Evolutionary conservation across 2,113 vertebrate species (phyloP), one percentile per base, ranked within the genome.

Genomic region (Seriola quinqueradiata): DNA sequence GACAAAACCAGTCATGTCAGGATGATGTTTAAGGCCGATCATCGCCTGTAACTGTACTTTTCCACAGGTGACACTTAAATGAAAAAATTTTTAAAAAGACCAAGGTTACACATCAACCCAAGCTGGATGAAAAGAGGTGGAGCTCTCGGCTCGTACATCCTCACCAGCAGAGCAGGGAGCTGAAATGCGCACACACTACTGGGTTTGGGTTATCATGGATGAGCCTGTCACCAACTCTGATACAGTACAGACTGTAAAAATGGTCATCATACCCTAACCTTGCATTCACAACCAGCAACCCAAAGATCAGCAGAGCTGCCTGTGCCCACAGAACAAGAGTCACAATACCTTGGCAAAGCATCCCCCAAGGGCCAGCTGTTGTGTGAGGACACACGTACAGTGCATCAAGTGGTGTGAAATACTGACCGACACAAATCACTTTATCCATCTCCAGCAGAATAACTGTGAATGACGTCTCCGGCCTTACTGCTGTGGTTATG

Each of bases 11-110:
- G 21, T n/a, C 65, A 34, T 32, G 55, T 70, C 2, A 76, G 28
- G n/a, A 14, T 72, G 48, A 72, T 52, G 57, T 64, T 69, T 32
- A 73, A 81, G 21, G 12, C 23, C 55, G 4, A 52, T 9, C 16
- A 23, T 2, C 0, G 3, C 17, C 64, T 57, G 34, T 69, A 25
- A 28, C 28, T 28, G 28, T 70, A 82, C 28, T 54, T 74, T 50
- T 85, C 86, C 86, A 61, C n/a, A 65, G 69, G 75, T 82, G 57
- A 65, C 65, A 73, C 46, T 91, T 80, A 10, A 28, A 28, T 28
- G 2, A 28, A 28, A 28, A 28, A 1, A 1, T 25, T 25, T 28
- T 28, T 1, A 36, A 36, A 36, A 36, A 36, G 10, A 42, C 7
- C 1, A 8, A 42, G 8, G 59, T 72, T 76, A 80, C 25, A 57